Base-by-base conservation (phyloP, 2,888 invertebrate genomes). In the Ommatoiulus sabulosus region DNA sequence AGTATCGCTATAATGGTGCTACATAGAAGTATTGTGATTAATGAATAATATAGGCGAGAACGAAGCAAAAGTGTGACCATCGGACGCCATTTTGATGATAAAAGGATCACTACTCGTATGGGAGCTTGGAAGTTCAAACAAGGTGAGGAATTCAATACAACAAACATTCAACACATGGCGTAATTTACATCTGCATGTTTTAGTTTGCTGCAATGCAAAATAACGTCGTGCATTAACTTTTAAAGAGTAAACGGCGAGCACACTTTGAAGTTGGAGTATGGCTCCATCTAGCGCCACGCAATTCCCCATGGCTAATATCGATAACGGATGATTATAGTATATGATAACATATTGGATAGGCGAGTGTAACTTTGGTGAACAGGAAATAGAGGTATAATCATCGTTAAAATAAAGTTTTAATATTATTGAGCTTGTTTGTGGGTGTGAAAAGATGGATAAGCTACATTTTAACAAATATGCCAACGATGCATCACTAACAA, bases 351-450 rank as follows among this genome's bases (percentile, higher is more conserved):
- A n/a, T 72, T 8, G 72, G 72, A 24, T 72, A 72, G 72, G 72
- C 72, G 24, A 72, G 72, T 72, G 72, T 72, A 72, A 72, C 72
- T 72, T 72, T 72, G 72, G 72, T 72, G 24, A 72, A 72, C 72
- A 72, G 72, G 72, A 72, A 57, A 72, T 72, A 72, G 20, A 72
- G n/a, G 24, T 72, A 72, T 72, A 72, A 72, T 72, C 72, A 24
- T 72, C 72, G 72, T 72, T 72, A 72, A 72, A 72, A 72, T 72
- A 72, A 72, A 72, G 24, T 8, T 72, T 72, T 72, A 24, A 72
- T 72, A 24, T 24, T 72, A 72, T 72, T 72, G 72, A 72, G 72
- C 72, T 72, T 72, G 72, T 72, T 72, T 72, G 72, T 72, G 72
- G 24, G 72, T 7, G 72, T 72, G 72, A 24, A 72, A 8, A 72